Conservation (phyloP, 92 coral and sea anemone genomes). For the Montipora capitata region DNA sequence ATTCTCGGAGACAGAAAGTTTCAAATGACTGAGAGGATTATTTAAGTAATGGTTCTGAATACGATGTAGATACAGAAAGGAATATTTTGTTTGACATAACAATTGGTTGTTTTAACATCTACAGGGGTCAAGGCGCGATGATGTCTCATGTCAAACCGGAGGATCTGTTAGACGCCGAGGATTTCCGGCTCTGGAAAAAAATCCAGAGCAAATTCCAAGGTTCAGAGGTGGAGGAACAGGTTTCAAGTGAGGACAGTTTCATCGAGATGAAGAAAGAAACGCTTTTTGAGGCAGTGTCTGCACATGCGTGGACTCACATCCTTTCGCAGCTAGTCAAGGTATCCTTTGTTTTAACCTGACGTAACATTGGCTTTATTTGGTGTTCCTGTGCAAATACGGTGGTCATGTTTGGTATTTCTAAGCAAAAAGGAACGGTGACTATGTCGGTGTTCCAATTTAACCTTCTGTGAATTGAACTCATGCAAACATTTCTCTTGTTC, state of each 20-base stretch:
- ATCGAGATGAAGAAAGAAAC: conserved; percentile 42
- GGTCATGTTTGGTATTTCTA: too few relatives aligned
- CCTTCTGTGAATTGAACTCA: too few relatives aligned
- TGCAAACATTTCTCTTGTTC: too few relatives aligned
- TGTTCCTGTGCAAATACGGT: too few relatives aligned
- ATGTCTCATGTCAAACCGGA: conserved; percentile 87
- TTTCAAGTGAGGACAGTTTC: not conserved
- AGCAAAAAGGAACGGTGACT: too few relatives aligned
- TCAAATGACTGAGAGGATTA: too few relatives aligned
- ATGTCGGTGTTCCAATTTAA: too few relatives aligned
- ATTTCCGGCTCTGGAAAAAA: conserved; percentile 86
- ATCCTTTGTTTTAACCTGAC: not conserved
- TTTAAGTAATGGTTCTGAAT: too few relatives aligned
- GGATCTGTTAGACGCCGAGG: conserved; percentile 78
- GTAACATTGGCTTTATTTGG: too few relatives aligned
- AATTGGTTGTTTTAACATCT: not conserved
- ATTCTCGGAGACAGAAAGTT: too few relatives aligned
- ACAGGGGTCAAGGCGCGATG: conserved; percentile 95
- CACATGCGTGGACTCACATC: conserved; percentile 93
- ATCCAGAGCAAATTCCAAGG: conserved; percentile 61
- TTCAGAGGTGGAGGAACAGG: conserved; percentile 1
- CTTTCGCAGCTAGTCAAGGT: conserved; percentile 95
- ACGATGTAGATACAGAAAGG: too few relatives aligned
- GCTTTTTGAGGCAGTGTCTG: conserved; percentile 77
- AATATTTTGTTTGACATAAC: too few relatives aligned